phyloP scores from a whole-genome alignment of 1,140 invertebrate species.

The Apis florea region DNA sequence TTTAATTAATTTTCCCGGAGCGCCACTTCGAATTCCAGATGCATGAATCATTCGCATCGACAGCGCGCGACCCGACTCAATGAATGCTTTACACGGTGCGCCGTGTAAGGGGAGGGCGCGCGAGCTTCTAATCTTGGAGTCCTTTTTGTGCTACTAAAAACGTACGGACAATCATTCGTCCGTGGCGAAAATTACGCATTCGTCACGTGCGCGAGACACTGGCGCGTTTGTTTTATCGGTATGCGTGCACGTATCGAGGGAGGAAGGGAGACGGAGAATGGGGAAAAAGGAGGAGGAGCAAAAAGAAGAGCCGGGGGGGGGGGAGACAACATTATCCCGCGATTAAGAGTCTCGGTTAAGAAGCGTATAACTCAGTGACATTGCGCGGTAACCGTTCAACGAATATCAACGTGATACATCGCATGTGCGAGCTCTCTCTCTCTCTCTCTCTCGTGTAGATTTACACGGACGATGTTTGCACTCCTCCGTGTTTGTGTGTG shows the following conservation, averaged over 20 bases:
- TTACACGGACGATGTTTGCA: not conserved
- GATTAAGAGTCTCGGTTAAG: slow-evolving; percentile 69
- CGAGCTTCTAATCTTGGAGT: slow-evolving; percentile 40
- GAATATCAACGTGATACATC: slow-evolving; percentile 46
- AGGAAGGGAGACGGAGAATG: not conserved
- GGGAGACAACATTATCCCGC: slow-evolving; percentile 62
- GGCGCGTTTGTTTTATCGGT: slow-evolving; percentile 67
- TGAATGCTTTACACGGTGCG: slow-evolving; percentile 33
- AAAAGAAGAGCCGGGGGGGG: slow-evolving; percentile 6
- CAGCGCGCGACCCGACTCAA: slow-evolving; percentile 2
- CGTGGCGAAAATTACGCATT: slow-evolving; percentile 63
- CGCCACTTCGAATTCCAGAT: slow-evolving; percentile 46
- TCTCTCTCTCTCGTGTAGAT: not conserved
- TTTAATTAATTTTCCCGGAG: slow-evolving; percentile 45
- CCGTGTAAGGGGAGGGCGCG: accelerated
- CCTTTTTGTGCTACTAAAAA: slow-evolving; percentile 59
- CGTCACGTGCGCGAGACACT: slow-evolving; percentile 56
- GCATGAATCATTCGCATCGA: slow-evolving; percentile 41
- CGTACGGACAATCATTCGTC: slow-evolving; percentile 48
- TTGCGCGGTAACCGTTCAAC: slow-evolving; percentile 48
- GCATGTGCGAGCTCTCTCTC: not conserved
- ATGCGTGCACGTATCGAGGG: slow-evolving; percentile 37
- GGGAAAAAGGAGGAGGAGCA: not conserved
- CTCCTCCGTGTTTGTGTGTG: not conserved
- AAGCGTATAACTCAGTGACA: slow-evolving; percentile 63